Conservation (phyloP, 2,888 invertebrate species). For the Phasia obesa region DNA sequence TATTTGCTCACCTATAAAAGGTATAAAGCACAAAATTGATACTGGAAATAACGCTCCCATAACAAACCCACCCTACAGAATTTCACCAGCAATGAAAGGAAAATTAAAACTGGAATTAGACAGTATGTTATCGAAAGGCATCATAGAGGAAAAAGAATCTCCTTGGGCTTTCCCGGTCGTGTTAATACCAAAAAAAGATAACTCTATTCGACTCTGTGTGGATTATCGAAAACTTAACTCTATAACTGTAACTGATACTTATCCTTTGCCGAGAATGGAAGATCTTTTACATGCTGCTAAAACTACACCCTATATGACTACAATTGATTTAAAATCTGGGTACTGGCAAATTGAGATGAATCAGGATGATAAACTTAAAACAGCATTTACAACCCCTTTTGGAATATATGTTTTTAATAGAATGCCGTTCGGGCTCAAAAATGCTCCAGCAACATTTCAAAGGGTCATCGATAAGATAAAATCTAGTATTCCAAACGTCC, state of each 20-base stretch:
- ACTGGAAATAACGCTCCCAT: constrained; percentile 72
- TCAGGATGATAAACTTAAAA: no score
- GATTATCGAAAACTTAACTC: constrained; percentile 76
- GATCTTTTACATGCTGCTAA: constrained; percentile 75
- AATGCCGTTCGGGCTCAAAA: constrained; percentile 76
- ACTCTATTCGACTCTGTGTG: constrained; percentile 74
- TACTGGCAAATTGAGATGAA: constrained; percentile 78
- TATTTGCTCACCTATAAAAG: constrained; percentile 20
- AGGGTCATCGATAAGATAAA: constrained; percentile 73
- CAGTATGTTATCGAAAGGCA: constrained; percentile 41
- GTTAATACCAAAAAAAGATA: constrained; percentile 77
- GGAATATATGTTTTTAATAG: no score
- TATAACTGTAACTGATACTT: constrained; percentile 74
- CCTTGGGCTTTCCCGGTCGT: constrained; percentile 68
- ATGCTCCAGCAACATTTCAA: constrained; percentile 76
- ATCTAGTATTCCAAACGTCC: constrained; percentile 67
- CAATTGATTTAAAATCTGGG: constrained; percentile 77
- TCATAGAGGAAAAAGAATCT: constrained; percentile 69
- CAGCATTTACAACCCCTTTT: no score
- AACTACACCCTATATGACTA: constrained; percentile 74
- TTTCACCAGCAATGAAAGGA: constrained; percentile 72
- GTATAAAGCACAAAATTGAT: constrained; percentile 3
- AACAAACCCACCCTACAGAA: constrained; percentile 76
- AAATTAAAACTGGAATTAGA: constrained; percentile 39
- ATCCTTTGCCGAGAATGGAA: constrained; percentile 80